Percentiles rank a stretch among this genome's conserved stretches.
phyloP scores from a whole-genome alignment of 2,797 vertebrate genomes.

The Bufotes viridis region DNA sequence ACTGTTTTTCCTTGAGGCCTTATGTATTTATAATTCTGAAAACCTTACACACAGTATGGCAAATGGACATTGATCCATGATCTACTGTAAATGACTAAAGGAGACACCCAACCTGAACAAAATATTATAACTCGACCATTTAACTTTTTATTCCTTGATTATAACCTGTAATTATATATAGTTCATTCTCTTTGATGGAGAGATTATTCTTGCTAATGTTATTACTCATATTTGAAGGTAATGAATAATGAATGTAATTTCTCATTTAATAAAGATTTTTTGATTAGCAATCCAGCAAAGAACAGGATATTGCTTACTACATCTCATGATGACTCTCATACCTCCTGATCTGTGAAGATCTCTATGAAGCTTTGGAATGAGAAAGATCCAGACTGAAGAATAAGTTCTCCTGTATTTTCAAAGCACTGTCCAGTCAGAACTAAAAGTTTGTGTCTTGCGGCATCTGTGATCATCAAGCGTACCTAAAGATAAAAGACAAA shows the following conservation, averaged over 20 bases:
- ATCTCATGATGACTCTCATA: conserved; percentile 66
- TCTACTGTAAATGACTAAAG: too few species aligned
- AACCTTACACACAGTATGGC: not conserved
- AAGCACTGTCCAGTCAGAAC: conserved; percentile 93
- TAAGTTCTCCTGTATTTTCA: conserved; percentile 94
- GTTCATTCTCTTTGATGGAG: not conserved
- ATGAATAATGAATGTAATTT: not conserved
- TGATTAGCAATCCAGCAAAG: not conserved
- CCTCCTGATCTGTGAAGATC: conserved; percentile 98
- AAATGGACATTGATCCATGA: not conserved
- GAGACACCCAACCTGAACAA: too few species aligned
- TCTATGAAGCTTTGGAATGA: conserved; percentile 97
- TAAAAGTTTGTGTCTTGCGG: conserved; percentile 92
- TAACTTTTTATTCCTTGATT: not conserved
- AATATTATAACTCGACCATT: too few species aligned
- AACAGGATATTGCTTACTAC: not conserved
- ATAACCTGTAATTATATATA: not conserved
- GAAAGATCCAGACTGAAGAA: conserved; percentile 96
- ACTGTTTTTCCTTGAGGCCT: not conserved
- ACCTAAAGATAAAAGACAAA: conserved; percentile 74
- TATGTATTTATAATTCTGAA: not conserved
- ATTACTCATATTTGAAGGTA: conserved; percentile 6
- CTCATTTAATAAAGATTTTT: not conserved
- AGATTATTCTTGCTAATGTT: not conserved
- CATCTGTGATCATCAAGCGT: conserved; percentile 94